These are phyloP conservation scores for Saturnia japonica DNA, from an alignment of 2,888 invertebrate species.

Conservation along the genomic window DNA sequence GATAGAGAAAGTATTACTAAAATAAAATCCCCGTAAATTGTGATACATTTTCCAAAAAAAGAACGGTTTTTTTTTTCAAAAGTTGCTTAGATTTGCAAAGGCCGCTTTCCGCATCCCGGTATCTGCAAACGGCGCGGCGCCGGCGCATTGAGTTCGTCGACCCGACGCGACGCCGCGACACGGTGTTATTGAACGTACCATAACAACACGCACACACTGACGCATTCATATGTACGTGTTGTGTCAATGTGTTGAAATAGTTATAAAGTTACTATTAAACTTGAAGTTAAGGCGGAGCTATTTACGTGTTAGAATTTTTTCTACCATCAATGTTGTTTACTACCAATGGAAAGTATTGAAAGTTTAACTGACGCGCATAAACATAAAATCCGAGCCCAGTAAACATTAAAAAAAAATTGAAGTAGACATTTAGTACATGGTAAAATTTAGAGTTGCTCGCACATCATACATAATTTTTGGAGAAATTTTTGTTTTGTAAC, in stretches of 20 bases:
- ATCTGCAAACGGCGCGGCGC: slow-evolving; percentile 70
- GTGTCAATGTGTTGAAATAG: slow-evolving; percentile 33
- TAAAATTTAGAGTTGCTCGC: too few relatives aligned
- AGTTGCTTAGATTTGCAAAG: slow-evolving; percentile 40
- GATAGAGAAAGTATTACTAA: not conserved
- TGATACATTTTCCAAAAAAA: not conserved
- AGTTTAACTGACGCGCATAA: not conserved
- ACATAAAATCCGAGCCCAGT: not conserved
- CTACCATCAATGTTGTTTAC: slow-evolving; percentile 5
- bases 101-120: slow-evolving; percentile 57
- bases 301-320: not conserved
- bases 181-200: slow-evolving; percentile 74
- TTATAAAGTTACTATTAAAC: slow-evolving; percentile 40
- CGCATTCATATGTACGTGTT: slow-evolving; percentile 49
- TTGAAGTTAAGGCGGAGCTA: slow-evolving; percentile 29
- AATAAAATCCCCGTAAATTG: not conserved
- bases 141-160: slow-evolving; percentile 70
- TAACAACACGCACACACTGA: slow-evolving; percentile 58
- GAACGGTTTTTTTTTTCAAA: not conserved
- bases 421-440: too few relatives aligned
- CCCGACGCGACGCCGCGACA: slow-evolving; percentile 64
- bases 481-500: too few relatives aligned
- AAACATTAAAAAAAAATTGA: too few relatives aligned
- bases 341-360: not conserved
- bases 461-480: too few relatives aligned